Base-by-base conservation (phyloP, 2,797 vertebrate species). In the Apogon talboti region DNA sequence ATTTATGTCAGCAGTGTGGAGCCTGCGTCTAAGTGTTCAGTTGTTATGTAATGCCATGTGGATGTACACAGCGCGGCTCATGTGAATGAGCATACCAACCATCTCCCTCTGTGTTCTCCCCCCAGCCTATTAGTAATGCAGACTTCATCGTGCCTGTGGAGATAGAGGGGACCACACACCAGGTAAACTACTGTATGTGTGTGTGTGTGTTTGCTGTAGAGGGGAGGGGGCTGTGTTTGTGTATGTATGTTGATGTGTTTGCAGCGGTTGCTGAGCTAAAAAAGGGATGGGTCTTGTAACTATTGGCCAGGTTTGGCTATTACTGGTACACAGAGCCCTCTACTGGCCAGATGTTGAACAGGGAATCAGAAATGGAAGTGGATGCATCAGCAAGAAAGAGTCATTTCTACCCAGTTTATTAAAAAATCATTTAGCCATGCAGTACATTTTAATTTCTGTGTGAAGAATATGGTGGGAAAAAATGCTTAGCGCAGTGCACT, bases 141-240 rank as follows among this genome's bases (percentile, higher is more conserved):
- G 95, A 96, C 91, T 96, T 96, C 91, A 94, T 96, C 75, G 95
- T 96, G 82, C 95, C 95, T 76, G 95, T 96, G 74, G 95, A 97
- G 91, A 97, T 96, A 69, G 95, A 96, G 86, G 95, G 95, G 86
- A 95, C 94, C 85, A 95, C 94, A 74, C 95, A 96, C 87, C 95
- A 96, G 96, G 96, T 97, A 86, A 85, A 66, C 40, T 50, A 37
- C 44, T 30, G 12, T 63, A 41, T 71, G 71, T 61, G 52, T 61
- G 68, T 67, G 53, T 42, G 79, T 78, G 55, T 64, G 62, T 85
- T 57, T 53, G 44, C 35, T 24, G 56, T 64, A 13, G 64, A 12
- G 30, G 38, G 33, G 18, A 13, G 57, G 64, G 64, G 47, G 47
- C n/a, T 55, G 64, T 72, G 84, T 84, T 46, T 79, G 51, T 81